Evolutionary conservation across 2,888 invertebrate genomes (phyloP).

Genomic region (Rhingia campestris): DNA sequence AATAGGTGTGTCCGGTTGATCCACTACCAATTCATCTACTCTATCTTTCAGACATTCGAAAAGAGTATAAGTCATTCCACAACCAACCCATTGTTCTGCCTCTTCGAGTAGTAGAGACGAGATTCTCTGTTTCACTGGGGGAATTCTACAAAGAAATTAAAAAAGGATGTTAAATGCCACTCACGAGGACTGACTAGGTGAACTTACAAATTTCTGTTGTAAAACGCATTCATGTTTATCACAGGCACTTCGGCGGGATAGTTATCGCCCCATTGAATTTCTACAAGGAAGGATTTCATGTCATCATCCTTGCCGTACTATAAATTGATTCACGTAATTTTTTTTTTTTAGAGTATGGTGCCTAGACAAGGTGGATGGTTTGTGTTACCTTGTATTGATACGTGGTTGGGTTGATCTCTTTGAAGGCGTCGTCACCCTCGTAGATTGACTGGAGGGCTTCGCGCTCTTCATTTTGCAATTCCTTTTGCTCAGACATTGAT

Average conservation of each 20-base stretch:
- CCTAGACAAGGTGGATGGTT: background rate
- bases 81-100: constrained; percentile 92
- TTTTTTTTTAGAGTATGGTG: background rate
- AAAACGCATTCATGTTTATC: constrained; percentile 94
- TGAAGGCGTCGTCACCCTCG: constrained; percentile 94
- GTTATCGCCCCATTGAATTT: constrained; percentile 92
- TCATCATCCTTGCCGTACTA: constrained; percentile 92
- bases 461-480: constrained; percentile 92
- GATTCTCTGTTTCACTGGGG: constrained; percentile 88
- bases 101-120: constrained; percentile 86
- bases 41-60: constrained; percentile 96
- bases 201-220: constrained; percentile 95
- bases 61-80: constrained; percentile 96
- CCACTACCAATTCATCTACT: constrained; percentile 87
- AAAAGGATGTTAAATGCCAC: constrained; percentile 5
- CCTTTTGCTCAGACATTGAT: constrained; percentile 84
- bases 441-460: constrained; percentile 96
- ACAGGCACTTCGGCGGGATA: constrained; percentile 93
- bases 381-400: constrained; percentile 95
- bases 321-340: constrained; percentile 76
- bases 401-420: constrained; percentile 89
- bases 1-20: constrained; percentile 86
- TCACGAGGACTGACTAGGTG: background rate
- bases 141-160: constrained; percentile 83
- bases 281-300: constrained; percentile 91